These are phyloP conservation scores for Dinomys branickii DNA, from an alignment of 2,113 vertebrate species.

Conservation along the genomic window DNA sequence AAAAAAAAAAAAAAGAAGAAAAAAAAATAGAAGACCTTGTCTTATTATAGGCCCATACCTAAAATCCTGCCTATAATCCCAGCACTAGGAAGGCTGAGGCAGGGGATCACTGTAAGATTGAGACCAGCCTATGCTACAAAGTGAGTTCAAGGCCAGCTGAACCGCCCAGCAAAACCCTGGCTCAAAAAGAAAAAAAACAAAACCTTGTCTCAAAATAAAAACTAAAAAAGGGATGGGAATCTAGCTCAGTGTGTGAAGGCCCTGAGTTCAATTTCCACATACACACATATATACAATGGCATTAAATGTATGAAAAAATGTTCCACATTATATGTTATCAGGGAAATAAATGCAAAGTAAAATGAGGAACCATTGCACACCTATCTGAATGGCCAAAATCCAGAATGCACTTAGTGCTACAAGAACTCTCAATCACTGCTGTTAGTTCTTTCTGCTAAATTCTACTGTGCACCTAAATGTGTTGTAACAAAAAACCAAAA, in stretches of 20 bases:
- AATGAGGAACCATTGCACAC: background rate
- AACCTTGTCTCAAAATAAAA: background rate
- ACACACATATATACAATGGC: background rate
- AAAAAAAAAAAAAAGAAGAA: too few species aligned
- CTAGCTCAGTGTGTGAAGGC: background rate
- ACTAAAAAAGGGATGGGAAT: background rate
- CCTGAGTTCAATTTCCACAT: background rate
- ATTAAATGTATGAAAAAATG: background rate
- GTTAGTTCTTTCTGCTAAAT: too few species aligned
- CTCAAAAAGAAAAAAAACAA: too few species aligned
- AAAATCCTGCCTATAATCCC: background rate
- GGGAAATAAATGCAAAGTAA: constrained; percentile 12
- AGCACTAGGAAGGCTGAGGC: background rate
- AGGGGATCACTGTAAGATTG: background rate
- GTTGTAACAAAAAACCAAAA: too few species aligned
- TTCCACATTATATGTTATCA: background rate
- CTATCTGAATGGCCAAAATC: background rate
- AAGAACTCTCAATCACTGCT: background rate
- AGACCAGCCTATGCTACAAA: too few species aligned
- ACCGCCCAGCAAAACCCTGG: too few species aligned
- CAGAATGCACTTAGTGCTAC: background rate
- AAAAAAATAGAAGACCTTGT: too few species aligned
- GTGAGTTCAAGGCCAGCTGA: too few species aligned
- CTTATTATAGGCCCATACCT: too few species aligned
- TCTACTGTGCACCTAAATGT: too few species aligned